Base-by-base conservation (phyloP, 2,797 vertebrate genomes). In the Coregonus ussuriensis region DNA sequence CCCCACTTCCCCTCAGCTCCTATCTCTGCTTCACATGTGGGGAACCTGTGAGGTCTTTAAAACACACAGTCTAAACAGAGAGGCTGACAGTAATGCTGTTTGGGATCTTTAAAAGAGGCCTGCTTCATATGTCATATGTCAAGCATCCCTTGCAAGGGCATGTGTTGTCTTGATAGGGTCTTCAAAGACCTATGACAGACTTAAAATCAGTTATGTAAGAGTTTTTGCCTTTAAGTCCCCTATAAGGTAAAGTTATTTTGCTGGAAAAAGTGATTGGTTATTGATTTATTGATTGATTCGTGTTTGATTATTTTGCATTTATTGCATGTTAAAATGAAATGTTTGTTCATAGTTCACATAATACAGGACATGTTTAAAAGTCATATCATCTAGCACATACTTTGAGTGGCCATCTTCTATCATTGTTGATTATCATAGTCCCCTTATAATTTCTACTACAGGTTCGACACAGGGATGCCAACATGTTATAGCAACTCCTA, bases 41-140 rank as follows among this genome's bases (percentile, higher is more conserved):
- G 74, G 56, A 18, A 53, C 54, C 53, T 77, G 53, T 63, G 15
- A n/a, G 72, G 59, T 70, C 56, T 70, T 47, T n/a, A 77, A 69
- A 68, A 52, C 52, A 29, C 6, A 70, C 65, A 59, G 6, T 65
- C 47, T 52, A 75, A 66, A 52, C 54, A 72, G 35, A 72, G 75
- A 62, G 68, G 4, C 7, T 25, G 47, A 47, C 4, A 67, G 62
- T 47, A 16, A 37, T 37, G 31, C 21, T 18, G 67, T 69, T 35
- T 41, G 15, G 15, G 33, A 13, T 69, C 67, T 69, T 69, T 16
- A 37, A 66, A 33, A 21, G 63, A 11, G 29, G 25, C 15, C 67
- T 69, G 67, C 16, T 33, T 33, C 18, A 4, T 69, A 13, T 66
- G 21, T 33, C 29, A 4, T 59, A 11, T 69, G 63, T 66, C 63